Conservation (phyloP, 2,113 vertebrate species). For the Lycocorax pyrrhopterus region DNA sequence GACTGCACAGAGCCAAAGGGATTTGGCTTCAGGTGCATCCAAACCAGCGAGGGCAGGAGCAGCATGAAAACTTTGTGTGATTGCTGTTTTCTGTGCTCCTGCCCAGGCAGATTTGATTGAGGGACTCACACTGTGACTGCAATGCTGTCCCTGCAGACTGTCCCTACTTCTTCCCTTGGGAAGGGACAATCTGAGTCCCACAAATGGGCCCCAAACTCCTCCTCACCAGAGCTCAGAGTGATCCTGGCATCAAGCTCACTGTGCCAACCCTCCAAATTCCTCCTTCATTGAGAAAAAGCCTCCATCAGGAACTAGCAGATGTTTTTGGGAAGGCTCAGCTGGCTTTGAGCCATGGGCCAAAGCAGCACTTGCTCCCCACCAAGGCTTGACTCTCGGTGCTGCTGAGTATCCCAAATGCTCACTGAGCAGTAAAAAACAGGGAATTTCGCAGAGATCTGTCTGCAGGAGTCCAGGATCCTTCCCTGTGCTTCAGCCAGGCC, state of each 20-base stretch:
- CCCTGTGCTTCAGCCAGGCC: not conserved
- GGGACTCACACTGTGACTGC: accelerated
- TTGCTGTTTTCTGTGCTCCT: not conserved
- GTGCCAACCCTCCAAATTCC: not conserved
- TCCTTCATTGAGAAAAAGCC: not conserved
- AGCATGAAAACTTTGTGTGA: not conserved
- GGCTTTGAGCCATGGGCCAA: not conserved
- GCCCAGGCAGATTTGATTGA: accelerated
- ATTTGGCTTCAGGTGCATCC: not conserved
- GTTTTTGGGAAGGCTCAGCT: not conserved
- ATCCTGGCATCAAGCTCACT: not conserved
- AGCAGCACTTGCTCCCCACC: not conserved
- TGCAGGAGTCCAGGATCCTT: not conserved
- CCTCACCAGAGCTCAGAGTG: not conserved
- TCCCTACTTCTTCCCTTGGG: not conserved
- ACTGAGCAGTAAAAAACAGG: not conserved
- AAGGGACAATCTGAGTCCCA: not conserved
- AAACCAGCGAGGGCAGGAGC: not conserved
- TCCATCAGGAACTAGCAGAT: not conserved
- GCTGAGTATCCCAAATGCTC: not conserved
- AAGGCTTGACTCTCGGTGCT: not conserved
- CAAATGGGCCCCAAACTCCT: accelerated
- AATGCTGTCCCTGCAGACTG: not conserved
- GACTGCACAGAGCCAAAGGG: not conserved
- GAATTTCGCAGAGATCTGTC: not conserved